Evolutionary conservation across 1,140 invertebrate species (phyloP).

Genomic region (Drosophila cardini): DNA sequence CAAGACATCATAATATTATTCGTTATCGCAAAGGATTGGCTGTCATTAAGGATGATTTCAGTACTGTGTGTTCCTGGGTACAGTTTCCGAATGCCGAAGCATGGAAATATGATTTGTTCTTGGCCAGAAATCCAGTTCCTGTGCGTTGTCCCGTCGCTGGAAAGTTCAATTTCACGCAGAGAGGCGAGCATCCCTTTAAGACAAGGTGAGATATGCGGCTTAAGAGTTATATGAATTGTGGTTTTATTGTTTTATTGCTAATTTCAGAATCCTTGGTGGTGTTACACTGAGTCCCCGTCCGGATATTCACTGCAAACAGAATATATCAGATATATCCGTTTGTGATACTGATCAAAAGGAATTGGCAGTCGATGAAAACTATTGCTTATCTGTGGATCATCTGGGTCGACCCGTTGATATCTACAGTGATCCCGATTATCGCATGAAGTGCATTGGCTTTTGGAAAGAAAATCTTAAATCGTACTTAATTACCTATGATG

Average conservation of each 20-base stretch:
- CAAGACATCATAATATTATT: conserved; percentile 97
- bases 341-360: conserved; percentile 97
- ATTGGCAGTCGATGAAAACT: conserved; percentile 96
- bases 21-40: conserved; percentile 94
- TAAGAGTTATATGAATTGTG: neutral
- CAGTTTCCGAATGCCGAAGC: conserved; percentile 93
- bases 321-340: conserved; percentile 97
- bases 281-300: conserved; percentile 96
- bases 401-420: conserved; percentile 96
- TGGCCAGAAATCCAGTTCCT: conserved; percentile 95
- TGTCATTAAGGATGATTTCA: conserved; percentile 95
- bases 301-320: conserved; percentile 96
- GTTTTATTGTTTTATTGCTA: neutral
- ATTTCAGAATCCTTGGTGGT: conserved; percentile 93
- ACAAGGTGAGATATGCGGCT: conserved; percentile 89
- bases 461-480: conserved; percentile 99
- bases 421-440: conserved; percentile 97
- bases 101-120: conserved; percentile 95
- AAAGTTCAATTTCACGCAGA: conserved; percentile 97
- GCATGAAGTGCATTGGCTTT: conserved; percentile 98
- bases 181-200: conserved; percentile 94
- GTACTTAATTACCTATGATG: conserved; percentile 98
- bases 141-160: conserved; percentile 98
- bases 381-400: conserved; percentile 98
- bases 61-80: conserved; percentile 97